Evolutionary conservation across 2,888 invertebrate species (phyloP), one percentile per base, ranked within the genome.

Genomic region (Diplolepis rosae): DNA sequence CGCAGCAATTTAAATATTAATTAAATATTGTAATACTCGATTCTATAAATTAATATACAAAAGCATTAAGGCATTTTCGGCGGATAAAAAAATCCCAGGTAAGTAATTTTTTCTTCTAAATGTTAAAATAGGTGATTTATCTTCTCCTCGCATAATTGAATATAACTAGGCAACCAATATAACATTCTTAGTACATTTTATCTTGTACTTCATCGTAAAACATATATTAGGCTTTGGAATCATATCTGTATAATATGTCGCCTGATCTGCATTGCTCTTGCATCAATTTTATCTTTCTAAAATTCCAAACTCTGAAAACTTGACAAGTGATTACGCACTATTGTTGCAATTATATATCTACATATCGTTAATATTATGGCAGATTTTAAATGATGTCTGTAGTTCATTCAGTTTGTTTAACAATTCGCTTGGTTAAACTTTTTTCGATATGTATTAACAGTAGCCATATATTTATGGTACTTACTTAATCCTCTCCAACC

Each of bases 101-200:
- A 45, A 45, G 18, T 39, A 35, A 35, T 61, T 61, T 39, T 39
- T n/a, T 27, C n/a, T 35, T 18, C 61, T 61, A 61, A 61, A 24
- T 54, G 54, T 32, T 39, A 61, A 61, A 39, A 61, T 56, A 39
- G 5, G 5, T 39, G 61, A 24, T 61, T 27, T 13, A 11, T 39
- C 5, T 61, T 32, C 13, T 35, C 35, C 35, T 61, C n/a, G 35
- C 24, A 39, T 39, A 61, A 61, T 24, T 61, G 35, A 61, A 61
- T 45, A 61, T 24, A 61, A 61, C 61, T 35, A 61, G 61, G 61
- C 35, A 61, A 61, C 61, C 61, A 61, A 61, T 61, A 61, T 61
- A 61, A 61, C 27, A 61, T 61, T 61, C 35, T 61, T 39, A 61
- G 61, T 35, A 39, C 39, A 61, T n/a, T 61, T 61, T 39, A 61